Evolutionary conservation across 2,888 invertebrate species (phyloP), one percentile per base, ranked within the genome.

Genomic region (Calameuta filiformis): DNA sequence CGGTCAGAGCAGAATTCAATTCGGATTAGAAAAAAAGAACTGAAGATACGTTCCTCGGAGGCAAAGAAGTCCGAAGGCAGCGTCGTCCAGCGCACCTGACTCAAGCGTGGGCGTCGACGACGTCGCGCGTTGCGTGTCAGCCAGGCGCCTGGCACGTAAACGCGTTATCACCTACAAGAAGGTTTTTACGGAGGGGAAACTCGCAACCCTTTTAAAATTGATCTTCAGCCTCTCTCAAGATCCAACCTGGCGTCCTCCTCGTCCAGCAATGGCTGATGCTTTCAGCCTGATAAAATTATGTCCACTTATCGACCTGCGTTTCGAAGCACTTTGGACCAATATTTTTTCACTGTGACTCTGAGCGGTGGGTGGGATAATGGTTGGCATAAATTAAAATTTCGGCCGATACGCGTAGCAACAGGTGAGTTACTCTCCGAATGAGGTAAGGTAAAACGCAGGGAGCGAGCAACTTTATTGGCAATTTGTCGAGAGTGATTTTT

Each of bases 351-450:
- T 0, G 35, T 12, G 23, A 6, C 4, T 40, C 68, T 0, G 76
- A 75, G 69, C 76, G 78, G 81, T 82, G 80, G 84, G 83, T 85
- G 81, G 81, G 82, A 83, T 89, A 89, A 89, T 89, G 87, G 86
- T 73, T 80, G 83, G 84, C 83, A 83, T 88, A 88, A 89, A 88
- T 89, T 88, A 88, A 89, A 88, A 88, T 89, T 89, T 86, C 83
- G 83, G 81, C 79, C 83, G 89, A 88, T 89, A 87, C 83, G 83
- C 82, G 84, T 83, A 84, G 85, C 88, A 89, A 86, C 88, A 86
- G 87, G 88, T 89, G 88, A 89, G 84, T 89, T 87, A 87, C 86
- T 85, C 81, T 81, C 35, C 81, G 85, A 86, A 87, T 89, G 86
- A 85, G 86, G 87, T 86, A 87, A 88, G 85, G 85, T 85, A 83